Base-by-base conservation (phyloP, 1,140 invertebrate genomes). In the Cotesia glomerata region DNA sequence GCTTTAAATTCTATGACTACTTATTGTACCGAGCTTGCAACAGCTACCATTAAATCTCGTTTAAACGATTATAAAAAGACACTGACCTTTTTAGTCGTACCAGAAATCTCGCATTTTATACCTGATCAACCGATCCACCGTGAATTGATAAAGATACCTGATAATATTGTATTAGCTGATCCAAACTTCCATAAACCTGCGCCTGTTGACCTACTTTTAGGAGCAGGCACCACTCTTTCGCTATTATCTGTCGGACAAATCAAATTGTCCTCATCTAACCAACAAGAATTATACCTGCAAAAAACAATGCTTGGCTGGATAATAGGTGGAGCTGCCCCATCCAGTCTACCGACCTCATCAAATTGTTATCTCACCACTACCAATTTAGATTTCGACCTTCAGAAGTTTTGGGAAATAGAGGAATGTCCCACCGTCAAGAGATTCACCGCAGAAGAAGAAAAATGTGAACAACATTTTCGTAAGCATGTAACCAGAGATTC, bases 271-370 rank as follows among this genome's bases (percentile, higher is more conserved):
- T 8, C 16, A 2, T 14, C 39, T 5, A 8, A 63, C 8, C n/a
- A 52, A n/a, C 64, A 18, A 32, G 74, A 78, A 14, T 49, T 79
- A 13, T 69, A 63, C 35, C 18, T 79, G 9, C 74, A 76, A 59
- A 76, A 78, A 52, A 79, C 75, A 0, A 36, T 63, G 7, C 36
- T 78, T 0, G 72, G 76, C n/a, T 77, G 76, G 76, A 51, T 76
- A 9, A 67, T 68, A 0, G 74, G 68, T 1, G 74, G 76, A 49
- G 1, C 26, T 4, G 34, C 59, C 4, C 59, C 59, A 35, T 1
- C 34, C 1, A 13, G 9, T 35, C 34, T 11, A 36, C 34, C 34
- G 3, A 26, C 4, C 56, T 4, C 2, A 26, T 9, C n/a, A 8
- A n/a, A 18, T 18, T 59, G 56, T 59, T 16, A 59, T 36, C 3